Conservation (phyloP, 2,888 invertebrate species). For the Polyommatus icarus region DNA sequence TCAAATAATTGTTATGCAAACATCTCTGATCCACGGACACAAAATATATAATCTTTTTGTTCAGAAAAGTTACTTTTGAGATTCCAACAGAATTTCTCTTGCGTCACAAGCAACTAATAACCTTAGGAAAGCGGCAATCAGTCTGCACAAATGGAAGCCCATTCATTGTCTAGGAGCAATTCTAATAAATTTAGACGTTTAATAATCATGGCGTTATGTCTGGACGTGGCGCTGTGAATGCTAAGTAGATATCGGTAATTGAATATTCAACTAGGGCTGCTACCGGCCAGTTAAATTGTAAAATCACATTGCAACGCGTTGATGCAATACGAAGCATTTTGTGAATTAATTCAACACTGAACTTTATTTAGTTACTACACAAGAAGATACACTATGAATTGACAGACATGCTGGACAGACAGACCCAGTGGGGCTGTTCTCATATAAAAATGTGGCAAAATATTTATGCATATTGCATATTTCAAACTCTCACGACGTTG, state of each 20-base stretch:
- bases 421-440: too few relatives aligned
- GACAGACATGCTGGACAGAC: too few relatives aligned
- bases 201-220: conserved; percentile 25
- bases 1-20: neutral
- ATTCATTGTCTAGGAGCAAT: neutral
- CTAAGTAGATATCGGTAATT: conserved; percentile 15
- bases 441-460: too few relatives aligned
- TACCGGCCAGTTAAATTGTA: neutral
- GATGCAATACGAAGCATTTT: too few relatives aligned
- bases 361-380: too few relatives aligned
- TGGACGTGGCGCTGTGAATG: conserved; percentile 18
- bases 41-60: neutral
- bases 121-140: neutral
- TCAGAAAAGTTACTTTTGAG: neutral
- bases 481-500: too few relatives aligned
- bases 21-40: neutral
- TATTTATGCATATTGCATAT: too few relatives aligned
- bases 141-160: conserved; percentile 4
- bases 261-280: conserved; percentile 12
- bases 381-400: too few relatives aligned
- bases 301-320: neutral
- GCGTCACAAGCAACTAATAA: too few relatives aligned
- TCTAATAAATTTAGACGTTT: conserved; percentile 25
- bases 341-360: too few relatives aligned
- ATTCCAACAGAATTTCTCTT: neutral